These are phyloP conservation scores for Nothobranchius furzeri DNA, from an alignment of 2,113 vertebrate genomes.

Conservation along the genomic window DNA sequence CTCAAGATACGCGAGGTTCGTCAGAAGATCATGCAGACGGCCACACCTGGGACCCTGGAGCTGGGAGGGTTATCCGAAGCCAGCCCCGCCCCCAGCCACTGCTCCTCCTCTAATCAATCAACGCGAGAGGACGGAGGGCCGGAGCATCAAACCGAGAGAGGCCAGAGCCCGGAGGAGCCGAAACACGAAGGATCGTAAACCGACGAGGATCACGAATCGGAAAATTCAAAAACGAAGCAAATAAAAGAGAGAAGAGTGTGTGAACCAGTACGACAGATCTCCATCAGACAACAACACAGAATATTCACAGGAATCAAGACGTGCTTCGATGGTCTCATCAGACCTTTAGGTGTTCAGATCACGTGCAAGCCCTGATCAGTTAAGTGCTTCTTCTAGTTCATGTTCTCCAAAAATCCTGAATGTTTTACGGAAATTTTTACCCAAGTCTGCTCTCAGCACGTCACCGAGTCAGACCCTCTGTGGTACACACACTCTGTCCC, in stretches of 20 bases:
- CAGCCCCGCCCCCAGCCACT: conserved; percentile 45
- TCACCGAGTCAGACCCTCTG: conserved; percentile 63
- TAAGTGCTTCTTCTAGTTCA: conserved; percentile 40
- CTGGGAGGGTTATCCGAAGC: conserved; percentile 32
- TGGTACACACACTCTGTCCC: conserved; percentile 56
- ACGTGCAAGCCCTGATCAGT: conserved; percentile 42
- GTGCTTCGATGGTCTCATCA: conserved; percentile 46
- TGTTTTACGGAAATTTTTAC: conserved; percentile 34
- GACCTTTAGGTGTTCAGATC: conserved; percentile 36
- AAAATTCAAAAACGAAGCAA: conserved; percentile 1
- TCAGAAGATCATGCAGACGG: conserved; percentile 96
- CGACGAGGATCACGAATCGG: conserved; percentile 31
- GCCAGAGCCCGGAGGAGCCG: conserved; percentile 67
- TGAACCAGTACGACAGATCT: conserved; percentile 46
- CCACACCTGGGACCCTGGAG: conserved; percentile 80
- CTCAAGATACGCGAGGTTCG: conserved; percentile 93
- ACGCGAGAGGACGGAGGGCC: conserved; percentile 56
- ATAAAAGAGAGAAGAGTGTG: conserved; percentile 36
- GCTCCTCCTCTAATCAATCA: conserved; percentile 62
- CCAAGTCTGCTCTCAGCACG: conserved; percentile 70
- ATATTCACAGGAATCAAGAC: conserved; percentile 40
- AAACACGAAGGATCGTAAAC: conserved; percentile 68
- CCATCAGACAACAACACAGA: conserved; percentile 40
- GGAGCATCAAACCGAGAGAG: conserved; percentile 62
- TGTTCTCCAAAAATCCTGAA: conserved; percentile 27